These are phyloP conservation scores for Brachirus orientalis DNA, from an alignment of 2,113 vertebrate species.

Conservation along the genomic window DNA sequence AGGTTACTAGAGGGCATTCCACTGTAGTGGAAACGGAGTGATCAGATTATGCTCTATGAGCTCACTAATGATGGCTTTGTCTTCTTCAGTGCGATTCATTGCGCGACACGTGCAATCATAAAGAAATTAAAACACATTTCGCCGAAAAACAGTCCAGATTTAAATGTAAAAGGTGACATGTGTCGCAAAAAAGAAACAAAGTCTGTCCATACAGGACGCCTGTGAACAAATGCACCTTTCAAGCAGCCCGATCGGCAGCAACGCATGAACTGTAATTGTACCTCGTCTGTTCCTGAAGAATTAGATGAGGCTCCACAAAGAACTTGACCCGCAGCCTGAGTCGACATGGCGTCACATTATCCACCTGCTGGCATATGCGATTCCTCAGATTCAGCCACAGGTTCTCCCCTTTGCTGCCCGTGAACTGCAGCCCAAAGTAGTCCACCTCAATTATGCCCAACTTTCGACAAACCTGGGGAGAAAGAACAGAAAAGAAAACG, in stretches of 20 bases:
- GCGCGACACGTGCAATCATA: neutral
- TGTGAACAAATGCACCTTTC: no score
- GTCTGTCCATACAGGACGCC: no score
- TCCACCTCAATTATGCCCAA: slow-evolving; percentile 97
- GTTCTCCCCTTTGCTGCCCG: slow-evolving; percentile 95
- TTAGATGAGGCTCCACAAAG: slow-evolving; percentile 98
- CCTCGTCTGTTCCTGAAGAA: slow-evolving; percentile 98
- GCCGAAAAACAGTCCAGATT: neutral
- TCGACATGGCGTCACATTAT: slow-evolving; percentile 91
- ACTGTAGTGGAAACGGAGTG: slow-evolving; percentile 27
- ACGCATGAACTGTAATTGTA: slow-evolving; percentile 63
- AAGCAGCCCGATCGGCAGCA: neutral
- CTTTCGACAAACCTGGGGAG: slow-evolving; percentile 91
- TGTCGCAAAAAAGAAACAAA: neutral
- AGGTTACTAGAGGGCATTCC: slow-evolving; percentile 90
- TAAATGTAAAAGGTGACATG: neutral
- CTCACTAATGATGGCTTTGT: neutral
- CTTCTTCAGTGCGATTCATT: neutral
- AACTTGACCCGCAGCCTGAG: slow-evolving; percentile 95
- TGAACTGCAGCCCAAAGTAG: slow-evolving; percentile 98
- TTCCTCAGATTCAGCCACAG: slow-evolving; percentile 99
- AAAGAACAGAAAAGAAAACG: neutral
- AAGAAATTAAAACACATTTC: neutral
- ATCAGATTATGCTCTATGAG: slow-evolving; percentile 26
- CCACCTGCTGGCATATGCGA: slow-evolving; percentile 97